Evolutionary conservation across 2,113 vertebrate genomes (phyloP).

Genomic region (Amblyopsis rosae): DNA sequence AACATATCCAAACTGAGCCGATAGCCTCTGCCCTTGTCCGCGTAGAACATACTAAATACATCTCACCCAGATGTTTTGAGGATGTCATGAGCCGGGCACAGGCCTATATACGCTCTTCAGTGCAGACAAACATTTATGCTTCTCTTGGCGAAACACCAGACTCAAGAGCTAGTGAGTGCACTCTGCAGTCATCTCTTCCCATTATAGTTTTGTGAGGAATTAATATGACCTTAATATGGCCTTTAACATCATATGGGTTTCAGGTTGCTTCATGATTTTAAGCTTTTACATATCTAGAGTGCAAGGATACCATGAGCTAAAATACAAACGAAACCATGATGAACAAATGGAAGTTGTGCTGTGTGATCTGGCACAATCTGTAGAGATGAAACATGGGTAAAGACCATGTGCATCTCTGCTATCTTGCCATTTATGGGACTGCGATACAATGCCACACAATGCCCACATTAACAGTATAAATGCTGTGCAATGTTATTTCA

Average conservation of each 20-base stretch:
- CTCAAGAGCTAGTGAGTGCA: conserved; percentile 24
- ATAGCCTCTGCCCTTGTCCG: conserved; percentile 1
- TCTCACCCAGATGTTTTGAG: conserved; percentile 31
- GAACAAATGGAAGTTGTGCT: conserved; percentile 43
- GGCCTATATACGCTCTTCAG: conserved; percentile 24
- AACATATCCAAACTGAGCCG: not conserved
- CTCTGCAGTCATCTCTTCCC: conserved; percentile 48
- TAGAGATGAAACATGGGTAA: conserved; percentile 28
- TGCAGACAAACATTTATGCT: conserved; percentile 34
- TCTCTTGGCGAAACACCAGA: conserved; percentile 48
- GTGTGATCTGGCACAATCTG: conserved; percentile 56
- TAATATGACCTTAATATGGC: conserved; percentile 32
- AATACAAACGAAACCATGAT: conserved; percentile 40
- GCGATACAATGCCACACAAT: not conserved
- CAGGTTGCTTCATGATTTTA: conserved; percentile 58
- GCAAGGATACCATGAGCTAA: conserved; percentile 13
- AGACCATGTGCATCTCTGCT: conserved; percentile 9
- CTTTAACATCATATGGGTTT: conserved; percentile 55
- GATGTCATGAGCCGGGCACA: conserved; percentile 42
- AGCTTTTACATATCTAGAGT: conserved; percentile 32
- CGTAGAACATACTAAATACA: not conserved
- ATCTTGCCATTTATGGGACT: conserved; percentile 11
- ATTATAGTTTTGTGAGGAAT: conserved; percentile 63
- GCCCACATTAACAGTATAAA: not conserved
- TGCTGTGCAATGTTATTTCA: not conserved